Percentiles rank a stretch among this genome's conserved stretches.
Conservation (phyloP, 2,797 vertebrate species). For the Coregonus suidteri region DNA sequence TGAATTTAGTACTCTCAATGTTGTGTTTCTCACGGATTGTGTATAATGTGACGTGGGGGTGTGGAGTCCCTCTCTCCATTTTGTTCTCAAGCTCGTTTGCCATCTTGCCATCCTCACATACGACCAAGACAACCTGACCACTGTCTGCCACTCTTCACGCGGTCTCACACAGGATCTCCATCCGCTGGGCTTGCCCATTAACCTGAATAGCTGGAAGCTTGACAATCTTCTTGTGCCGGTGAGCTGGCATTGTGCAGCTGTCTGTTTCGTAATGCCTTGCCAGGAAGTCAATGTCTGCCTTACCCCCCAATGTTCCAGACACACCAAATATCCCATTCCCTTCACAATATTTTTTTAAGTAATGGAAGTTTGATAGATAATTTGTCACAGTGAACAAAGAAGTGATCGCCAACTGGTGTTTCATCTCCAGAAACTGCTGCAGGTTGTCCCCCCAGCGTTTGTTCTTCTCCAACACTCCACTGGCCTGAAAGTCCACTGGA, state of each 20-base stretch:
- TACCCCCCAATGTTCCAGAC: slow-evolving; percentile 55
- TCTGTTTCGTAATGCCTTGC: slow-evolving; percentile 31
- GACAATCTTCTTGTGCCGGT: slow-evolving; percentile 34
- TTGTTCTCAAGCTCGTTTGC: slow-evolving; percentile 39
- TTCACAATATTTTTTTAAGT: slow-evolving; percentile 46
- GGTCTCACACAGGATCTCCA: slow-evolving; percentile 32
- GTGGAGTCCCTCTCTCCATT: not conserved
- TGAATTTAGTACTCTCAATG: slow-evolving; percentile 35
- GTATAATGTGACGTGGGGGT: slow-evolving; percentile 36
- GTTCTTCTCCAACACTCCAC: slow-evolving; percentile 58
- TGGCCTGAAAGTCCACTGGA: slow-evolving; percentile 58
- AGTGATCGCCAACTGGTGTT: slow-evolving; percentile 54
- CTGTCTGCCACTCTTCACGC: slow-evolving; percentile 6
- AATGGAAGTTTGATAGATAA: slow-evolving; percentile 59
- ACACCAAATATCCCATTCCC: slow-evolving; percentile 55
- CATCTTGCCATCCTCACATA: slow-evolving; percentile 52
- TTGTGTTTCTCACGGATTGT: slow-evolving; percentile 45
- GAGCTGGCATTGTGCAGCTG: slow-evolving; percentile 38
- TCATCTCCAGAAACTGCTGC: slow-evolving; percentile 63
- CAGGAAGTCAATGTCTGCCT: slow-evolving; percentile 41
- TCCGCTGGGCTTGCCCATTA: slow-evolving; percentile 24
- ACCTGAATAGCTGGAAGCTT: slow-evolving; percentile 44
- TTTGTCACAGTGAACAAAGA: slow-evolving; percentile 52
- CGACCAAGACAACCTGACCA: slow-evolving; percentile 40
- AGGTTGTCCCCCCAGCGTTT: slow-evolving; percentile 58